Evolutionary conservation across 2,888 invertebrate genomes (phyloP).

Genomic region (Melanostoma scalare): DNA sequence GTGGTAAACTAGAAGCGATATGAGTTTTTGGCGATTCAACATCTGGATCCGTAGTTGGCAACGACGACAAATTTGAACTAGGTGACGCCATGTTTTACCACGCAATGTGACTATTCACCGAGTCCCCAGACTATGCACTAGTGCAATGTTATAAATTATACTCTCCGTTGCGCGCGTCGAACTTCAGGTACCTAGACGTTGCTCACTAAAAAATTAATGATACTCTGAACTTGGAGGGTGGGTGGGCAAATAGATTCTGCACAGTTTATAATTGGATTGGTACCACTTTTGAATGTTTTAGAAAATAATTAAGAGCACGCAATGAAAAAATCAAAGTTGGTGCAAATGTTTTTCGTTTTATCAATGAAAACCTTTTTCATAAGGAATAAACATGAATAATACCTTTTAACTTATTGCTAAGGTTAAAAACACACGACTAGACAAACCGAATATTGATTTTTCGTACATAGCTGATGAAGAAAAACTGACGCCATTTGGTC

Average conservation of each 20-base stretch:
- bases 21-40: conserved; percentile 21
- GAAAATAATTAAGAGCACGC: conserved; percentile 53
- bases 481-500: conserved; percentile 41
- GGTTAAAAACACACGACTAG: conserved; percentile 28
- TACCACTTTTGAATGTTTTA: conserved; percentile 29
- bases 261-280: conserved; percentile 62
- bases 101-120: conserved; percentile 35
- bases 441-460: conserved; percentile 53
- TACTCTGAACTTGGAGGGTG: conserved; percentile 11
- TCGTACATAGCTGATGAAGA: conserved; percentile 2
- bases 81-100: conserved; percentile 60
- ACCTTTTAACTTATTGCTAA: conserved; percentile 4
- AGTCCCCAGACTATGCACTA: conserved; percentile 42
- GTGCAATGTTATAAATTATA: conserved; percentile 13
- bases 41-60: conserved; percentile 25
- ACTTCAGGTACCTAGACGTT: conserved; percentile 1
- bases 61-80: conserved; percentile 32
- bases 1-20: background rate
- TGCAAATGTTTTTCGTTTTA: conserved; percentile 7
- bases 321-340: conserved; percentile 16
- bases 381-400: background rate
- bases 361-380: background rate
- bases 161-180: conserved; percentile 46
- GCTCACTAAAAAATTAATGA: conserved; percentile 25
- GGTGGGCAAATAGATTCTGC: conserved; percentile 21